Conservation (phyloP, 1,140 invertebrate species). For the Elymnias hypermnestra region DNA sequence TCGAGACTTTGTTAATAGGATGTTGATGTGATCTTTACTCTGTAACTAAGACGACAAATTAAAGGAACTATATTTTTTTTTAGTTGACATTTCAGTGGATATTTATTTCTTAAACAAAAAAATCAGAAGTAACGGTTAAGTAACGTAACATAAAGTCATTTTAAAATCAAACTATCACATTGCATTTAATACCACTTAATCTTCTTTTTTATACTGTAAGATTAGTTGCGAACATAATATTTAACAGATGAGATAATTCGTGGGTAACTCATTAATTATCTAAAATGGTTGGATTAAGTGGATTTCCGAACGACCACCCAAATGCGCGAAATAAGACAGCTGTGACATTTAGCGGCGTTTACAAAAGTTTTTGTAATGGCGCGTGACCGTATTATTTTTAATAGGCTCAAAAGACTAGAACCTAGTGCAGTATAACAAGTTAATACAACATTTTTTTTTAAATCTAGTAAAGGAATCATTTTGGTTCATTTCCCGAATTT, state of each 20-base stretch:
- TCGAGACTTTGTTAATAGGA: constrained; percentile 1
- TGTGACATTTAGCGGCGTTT: constrained; percentile 33
- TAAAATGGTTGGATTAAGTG: constrained; percentile 40
- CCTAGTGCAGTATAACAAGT: too few relatives aligned
- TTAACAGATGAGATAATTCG: constrained; percentile 13
- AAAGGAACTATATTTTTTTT: background rate
- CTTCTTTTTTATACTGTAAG: constrained; percentile 22
- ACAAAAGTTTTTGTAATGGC: constrained; percentile 20
- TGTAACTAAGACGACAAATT: background rate
- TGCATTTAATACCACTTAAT: constrained; percentile 27
- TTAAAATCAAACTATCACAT: constrained; percentile 20
- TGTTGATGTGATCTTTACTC: constrained; percentile 1
- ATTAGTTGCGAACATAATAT: constrained; percentile 27
- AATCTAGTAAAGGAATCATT: too few relatives aligned
- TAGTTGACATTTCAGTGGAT: background rate
- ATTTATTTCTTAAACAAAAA: background rate
- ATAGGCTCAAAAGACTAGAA: too few relatives aligned
- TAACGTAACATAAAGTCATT: too few relatives aligned
- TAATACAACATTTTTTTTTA: too few relatives aligned
- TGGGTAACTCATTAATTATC: constrained; percentile 37
- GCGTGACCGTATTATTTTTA: background rate
- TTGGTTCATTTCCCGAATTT: too few relatives aligned
- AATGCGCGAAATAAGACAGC: constrained; percentile 30
- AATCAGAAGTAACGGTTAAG: too few relatives aligned
- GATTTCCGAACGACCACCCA: constrained; percentile 39